A percentile compares a stretch with the other conserved stretches of the same genome.
phyloP scores from a whole-genome alignment of 2,113 vertebrate species.

The Oryzias melastigma region DNA sequence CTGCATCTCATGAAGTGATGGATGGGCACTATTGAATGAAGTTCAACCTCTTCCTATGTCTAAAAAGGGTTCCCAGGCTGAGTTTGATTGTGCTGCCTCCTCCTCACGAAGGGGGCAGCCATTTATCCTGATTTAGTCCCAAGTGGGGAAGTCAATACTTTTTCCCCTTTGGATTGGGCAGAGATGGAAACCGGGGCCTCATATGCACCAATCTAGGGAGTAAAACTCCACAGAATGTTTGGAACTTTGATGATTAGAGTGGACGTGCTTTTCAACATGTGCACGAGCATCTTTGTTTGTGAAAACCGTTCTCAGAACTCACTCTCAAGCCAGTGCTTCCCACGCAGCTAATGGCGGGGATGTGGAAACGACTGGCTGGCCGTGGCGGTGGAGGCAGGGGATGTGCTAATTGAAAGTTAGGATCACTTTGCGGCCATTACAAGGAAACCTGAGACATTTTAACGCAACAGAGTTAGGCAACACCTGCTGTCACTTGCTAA shows the following conservation, averaged over 20 bases:
- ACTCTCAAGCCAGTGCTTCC: constrained; percentile 62
- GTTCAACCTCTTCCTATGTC: constrained; percentile 64
- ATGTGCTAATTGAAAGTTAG: constrained; percentile 87
- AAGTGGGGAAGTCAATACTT: constrained; percentile 66
- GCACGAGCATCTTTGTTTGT: constrained; percentile 57
- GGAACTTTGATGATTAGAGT: constrained; percentile 39
- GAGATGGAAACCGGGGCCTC: constrained; percentile 51
- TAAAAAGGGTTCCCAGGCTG: constrained; percentile 35
- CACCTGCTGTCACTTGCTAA: constrained; percentile 86
- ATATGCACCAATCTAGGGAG: constrained; percentile 42
- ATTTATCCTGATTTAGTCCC: constrained; percentile 74
- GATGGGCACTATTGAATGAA: constrained; percentile 62
- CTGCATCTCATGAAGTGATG: constrained; percentile 61
- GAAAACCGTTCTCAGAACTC: constrained; percentile 51
- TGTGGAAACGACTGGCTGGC: constrained; percentile 63
- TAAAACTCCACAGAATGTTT: constrained; percentile 54
- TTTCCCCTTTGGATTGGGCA: constrained; percentile 59
- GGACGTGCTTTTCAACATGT: constrained; percentile 16
- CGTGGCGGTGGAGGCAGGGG: constrained; percentile 65
- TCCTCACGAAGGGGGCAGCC: constrained; percentile 36
- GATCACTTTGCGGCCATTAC: constrained; percentile 89
- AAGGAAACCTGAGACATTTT: constrained; percentile 87
- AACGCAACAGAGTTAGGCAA: constrained; percentile 79
- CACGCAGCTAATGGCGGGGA: constrained; percentile 73
- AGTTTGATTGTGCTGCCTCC: constrained; percentile 48